phyloP scores from a whole-genome alignment of 2,888 invertebrate genomes.

The Conomelus anceps region DNA sequence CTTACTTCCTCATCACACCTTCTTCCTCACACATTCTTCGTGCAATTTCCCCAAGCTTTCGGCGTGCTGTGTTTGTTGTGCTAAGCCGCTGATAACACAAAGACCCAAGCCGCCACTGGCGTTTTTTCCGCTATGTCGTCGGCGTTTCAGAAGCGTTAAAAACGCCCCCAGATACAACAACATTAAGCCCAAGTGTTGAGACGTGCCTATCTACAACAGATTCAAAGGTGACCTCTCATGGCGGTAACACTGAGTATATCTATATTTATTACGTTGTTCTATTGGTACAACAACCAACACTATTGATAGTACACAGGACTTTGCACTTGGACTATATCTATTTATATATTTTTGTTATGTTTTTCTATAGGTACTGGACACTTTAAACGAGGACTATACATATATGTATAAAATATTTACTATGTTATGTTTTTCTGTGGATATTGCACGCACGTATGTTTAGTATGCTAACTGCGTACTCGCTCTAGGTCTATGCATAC shows the following conservation, averaged over 20 bases:
- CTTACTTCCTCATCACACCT: not conserved
- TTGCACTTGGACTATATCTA: not conserved
- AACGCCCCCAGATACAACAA: not conserved
- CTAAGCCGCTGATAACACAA: no score
- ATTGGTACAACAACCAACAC: not conserved
- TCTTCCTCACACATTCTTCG: no score
- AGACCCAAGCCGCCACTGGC: no score
- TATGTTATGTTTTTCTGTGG: not conserved
- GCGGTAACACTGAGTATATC: not conserved
- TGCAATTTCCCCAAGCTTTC: no score
- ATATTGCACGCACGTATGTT: not conserved
- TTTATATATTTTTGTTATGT: not conserved
- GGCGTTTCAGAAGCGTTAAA: not conserved
- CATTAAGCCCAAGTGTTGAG: not conserved
- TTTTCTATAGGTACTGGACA: not conserved
- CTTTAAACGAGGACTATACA: not conserved
- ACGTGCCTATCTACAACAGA: not conserved
- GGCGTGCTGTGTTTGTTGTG: no score
- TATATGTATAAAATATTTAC: not conserved
- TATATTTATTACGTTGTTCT: not conserved
- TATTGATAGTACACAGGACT: not conserved
- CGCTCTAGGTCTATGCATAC: not conserved
- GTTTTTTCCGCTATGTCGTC: not conserved
- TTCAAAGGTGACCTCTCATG: not conserved
- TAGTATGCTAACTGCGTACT: not conserved